A percentile compares a stretch with the other conserved stretches of the same genome.
Conservation (phyloP, 2,888 invertebrate species). For the Metacarcinus magister region DNA sequence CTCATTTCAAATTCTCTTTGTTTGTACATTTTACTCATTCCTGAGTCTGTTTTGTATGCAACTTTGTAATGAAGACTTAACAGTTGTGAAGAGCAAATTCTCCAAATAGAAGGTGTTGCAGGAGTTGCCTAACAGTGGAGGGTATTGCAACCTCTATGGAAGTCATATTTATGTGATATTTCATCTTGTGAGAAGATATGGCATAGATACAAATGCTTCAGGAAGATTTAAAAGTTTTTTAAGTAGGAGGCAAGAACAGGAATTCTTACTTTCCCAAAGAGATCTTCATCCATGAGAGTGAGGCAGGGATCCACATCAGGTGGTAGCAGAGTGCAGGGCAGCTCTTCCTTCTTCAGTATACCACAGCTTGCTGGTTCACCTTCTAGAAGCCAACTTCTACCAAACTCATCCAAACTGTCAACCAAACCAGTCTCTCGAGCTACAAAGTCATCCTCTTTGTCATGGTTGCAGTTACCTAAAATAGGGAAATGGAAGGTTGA, state of each 20-base stretch:
- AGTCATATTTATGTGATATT: background rate
- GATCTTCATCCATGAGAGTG: constrained; percentile 87
- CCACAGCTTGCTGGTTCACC: constrained; percentile 72
- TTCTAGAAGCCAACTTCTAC: constrained; percentile 89
- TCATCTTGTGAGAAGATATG: background rate
- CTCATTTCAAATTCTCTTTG: background rate
- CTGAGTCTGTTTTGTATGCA: background rate
- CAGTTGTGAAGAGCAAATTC: background rate
- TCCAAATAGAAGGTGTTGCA: background rate
- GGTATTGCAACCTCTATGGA: background rate
- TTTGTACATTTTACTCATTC: background rate
- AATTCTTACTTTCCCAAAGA: constrained; percentile 86
- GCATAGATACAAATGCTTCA: background rate
- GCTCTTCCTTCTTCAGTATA: constrained; percentile 83
- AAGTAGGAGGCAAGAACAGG: background rate
- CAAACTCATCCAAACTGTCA: constrained; percentile 90
- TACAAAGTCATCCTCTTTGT: constrained; percentile 84
- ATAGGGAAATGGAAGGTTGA: background rate
- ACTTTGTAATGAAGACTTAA: background rate
- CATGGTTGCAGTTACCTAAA: constrained; percentile 85
- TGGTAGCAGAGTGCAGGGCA: constrained; percentile 86
- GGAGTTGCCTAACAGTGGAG: background rate
- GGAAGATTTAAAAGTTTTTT: background rate
- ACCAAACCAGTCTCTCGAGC: constrained; percentile 86
- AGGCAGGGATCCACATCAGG: constrained; percentile 89